Evolutionary conservation across 2,888 invertebrate species (phyloP).

Genomic region (Drosophila fulvimacula): DNA sequence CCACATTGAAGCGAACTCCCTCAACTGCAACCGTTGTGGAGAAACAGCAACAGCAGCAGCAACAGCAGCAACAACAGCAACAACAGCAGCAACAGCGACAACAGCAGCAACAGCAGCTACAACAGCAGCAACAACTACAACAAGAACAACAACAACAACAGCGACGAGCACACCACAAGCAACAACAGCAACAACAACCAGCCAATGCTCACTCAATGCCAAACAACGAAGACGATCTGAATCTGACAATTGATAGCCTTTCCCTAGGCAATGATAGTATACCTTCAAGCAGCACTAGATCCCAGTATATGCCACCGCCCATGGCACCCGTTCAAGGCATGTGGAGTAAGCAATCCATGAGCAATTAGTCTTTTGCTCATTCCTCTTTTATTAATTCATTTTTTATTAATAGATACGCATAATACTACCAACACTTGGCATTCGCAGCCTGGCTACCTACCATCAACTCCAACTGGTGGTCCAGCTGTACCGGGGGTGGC

Average conservation of each 20-base stretch:
- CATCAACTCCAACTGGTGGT: slow-evolving; percentile 33
- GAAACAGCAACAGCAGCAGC: slow-evolving; percentile 44
- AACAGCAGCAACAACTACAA: not conserved
- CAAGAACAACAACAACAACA: slow-evolving; percentile 26
- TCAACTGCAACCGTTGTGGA: slow-evolving; percentile 60
- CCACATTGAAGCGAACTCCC: slow-evolving; percentile 65
- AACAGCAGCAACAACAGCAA: slow-evolving; percentile 35
- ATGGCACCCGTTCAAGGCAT: slow-evolving; percentile 80
- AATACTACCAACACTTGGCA: slow-evolving; percentile 76
- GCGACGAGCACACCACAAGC: slow-evolving; percentile 27
- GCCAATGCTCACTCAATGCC: slow-evolving; percentile 35
- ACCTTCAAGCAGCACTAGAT: slow-evolving; percentile 83
- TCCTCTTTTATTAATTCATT: not conserved
- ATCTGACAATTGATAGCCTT: slow-evolving; percentile 78
- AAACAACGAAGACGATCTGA: slow-evolving; percentile 72
- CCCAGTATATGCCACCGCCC: slow-evolving; percentile 84
- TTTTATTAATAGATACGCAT: slow-evolving; percentile 54
- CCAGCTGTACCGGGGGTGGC: slow-evolving; percentile 20
- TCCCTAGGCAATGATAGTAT: slow-evolving; percentile 83
- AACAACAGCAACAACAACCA: slow-evolving; percentile 17
- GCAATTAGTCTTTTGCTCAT: not conserved
- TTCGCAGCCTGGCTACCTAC: slow-evolving; percentile 48
- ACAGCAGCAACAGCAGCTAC: slow-evolving; percentile 2
- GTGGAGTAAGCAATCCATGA: slow-evolving; percentile 75
- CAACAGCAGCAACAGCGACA: slow-evolving; percentile 21